Evolutionary conservation across 2,888 invertebrate genomes (phyloP).

Genomic region (Rhogogaster chlorosoma): DNA sequence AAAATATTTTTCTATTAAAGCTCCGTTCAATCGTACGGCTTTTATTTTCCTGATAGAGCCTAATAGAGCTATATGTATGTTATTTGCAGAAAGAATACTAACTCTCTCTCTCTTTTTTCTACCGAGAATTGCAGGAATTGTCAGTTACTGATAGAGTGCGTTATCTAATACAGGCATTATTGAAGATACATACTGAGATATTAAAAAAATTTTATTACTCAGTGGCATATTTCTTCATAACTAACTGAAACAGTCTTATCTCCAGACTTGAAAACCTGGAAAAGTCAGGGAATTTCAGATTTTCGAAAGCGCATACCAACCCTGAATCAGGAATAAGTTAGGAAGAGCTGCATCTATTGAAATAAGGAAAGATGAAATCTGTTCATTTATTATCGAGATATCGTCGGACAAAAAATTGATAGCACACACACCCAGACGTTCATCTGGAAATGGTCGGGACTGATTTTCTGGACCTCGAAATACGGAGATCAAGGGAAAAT

Average conservation of each 20-base stretch:
- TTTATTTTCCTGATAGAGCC: no score
- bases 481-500: not conserved
- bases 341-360: not conserved
- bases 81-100: no score
- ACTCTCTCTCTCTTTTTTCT: no score
- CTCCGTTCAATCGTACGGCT: no score
- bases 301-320: no score
- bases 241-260: conserved; percentile 18
- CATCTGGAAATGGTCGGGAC: not conserved
- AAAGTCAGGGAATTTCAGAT: conserved; percentile 35
- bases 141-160: no score
- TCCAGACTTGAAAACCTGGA: conserved; percentile 27
- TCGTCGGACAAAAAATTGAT: not conserved
- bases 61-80: no score
- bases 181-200: not conserved
- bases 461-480: not conserved
- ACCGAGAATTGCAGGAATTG: no score
- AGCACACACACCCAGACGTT: not conserved
- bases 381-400: not conserved
- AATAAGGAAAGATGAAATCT: not conserved
- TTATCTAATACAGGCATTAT: no score
- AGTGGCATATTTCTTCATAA: conserved; percentile 2
- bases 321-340: no score
- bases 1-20: no score
- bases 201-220: not conserved